Percentiles rank a stretch among this genome's conserved stretches.
Conservation (phyloP, 2,888 invertebrate genomes). For the Sturmia bella region DNA sequence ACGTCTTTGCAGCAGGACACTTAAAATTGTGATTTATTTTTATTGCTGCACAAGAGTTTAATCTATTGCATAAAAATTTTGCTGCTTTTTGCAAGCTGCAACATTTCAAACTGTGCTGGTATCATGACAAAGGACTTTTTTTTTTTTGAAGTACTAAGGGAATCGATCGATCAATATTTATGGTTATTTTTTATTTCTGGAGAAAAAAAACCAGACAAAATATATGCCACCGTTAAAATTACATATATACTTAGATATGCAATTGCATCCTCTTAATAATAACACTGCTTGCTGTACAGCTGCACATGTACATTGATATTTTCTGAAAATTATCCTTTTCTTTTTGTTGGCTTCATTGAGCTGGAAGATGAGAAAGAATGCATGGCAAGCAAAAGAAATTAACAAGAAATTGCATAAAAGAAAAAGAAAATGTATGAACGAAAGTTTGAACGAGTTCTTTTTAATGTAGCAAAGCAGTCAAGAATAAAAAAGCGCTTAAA, state of each 20-base stretch:
- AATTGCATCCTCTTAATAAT: conserved; percentile 16
- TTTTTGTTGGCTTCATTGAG: conserved; percentile 61
- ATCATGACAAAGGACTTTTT: neutral
- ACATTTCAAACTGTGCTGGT: neutral
- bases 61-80: conserved; percentile 5
- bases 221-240: conserved; percentile 24
- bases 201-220: too few relatives aligned
- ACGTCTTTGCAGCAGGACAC: conserved; percentile 23
- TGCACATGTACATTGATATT: neutral
- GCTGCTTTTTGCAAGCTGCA: neutral
- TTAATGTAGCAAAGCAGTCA: conserved; percentile 62
- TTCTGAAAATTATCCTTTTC: too few relatives aligned
- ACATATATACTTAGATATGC: conserved; percentile 7
- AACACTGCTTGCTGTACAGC: neutral
- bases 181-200: neutral
- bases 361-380: conserved; percentile 46
- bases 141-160: neutral
- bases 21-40: conserved; percentile 35
- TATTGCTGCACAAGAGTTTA: conserved; percentile 11
- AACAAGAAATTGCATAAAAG: conserved; percentile 26
- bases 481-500: conserved; percentile 37
- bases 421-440: conserved; percentile 3
- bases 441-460: neutral
- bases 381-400: conserved; percentile 20
- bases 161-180: neutral